phyloP scores from a whole-genome alignment of 2,797 vertebrate genomes.

The Notoglanidium macrostoma region DNA sequence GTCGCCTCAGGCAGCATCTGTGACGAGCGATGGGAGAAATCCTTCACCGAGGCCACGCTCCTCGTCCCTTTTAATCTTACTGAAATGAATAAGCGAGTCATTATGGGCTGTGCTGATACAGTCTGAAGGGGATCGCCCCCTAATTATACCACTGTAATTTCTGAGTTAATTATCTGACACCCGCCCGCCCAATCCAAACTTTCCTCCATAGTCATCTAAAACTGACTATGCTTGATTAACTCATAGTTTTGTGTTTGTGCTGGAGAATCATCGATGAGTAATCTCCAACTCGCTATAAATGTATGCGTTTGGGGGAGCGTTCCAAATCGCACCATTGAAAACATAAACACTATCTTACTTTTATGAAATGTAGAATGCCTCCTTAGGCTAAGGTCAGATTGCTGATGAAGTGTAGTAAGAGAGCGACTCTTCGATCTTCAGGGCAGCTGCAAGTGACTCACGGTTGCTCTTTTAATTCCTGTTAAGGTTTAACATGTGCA shows the following conservation, averaged over 20 bases:
- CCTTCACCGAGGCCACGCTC: slow-evolving; percentile 49
- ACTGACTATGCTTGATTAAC: slow-evolving; percentile 24
- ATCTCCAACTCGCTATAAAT: slow-evolving; percentile 1
- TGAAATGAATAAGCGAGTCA: slow-evolving; percentile 61
- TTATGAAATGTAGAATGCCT: background rate
- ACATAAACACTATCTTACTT: background rate
- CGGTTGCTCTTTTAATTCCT: background rate
- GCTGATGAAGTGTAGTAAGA: background rate
- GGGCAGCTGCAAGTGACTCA: background rate
- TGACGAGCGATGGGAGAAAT: slow-evolving; percentile 51
- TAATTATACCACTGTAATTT: slow-evolving; percentile 63
- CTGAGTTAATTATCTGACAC: slow-evolving; percentile 61
- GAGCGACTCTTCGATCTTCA: background rate
- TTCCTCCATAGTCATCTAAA: slow-evolving; percentile 25
- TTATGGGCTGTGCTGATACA: slow-evolving; percentile 56
- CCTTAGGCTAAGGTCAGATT: background rate
- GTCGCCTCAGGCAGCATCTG: slow-evolving; percentile 46
- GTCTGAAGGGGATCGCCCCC: slow-evolving; percentile 56
- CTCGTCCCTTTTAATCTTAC: slow-evolving; percentile 56
- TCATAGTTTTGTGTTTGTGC: background rate
- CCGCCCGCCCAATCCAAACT: slow-evolving; percentile 45
- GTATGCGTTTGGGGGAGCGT: background rate
- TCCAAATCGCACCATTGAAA: background rate
- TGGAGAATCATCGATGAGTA: background rate
- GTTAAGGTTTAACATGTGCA: slow-evolving; percentile 2